Conservation (phyloP, 2,888 invertebrate genomes). For the Drosophila algonquin region DNA sequence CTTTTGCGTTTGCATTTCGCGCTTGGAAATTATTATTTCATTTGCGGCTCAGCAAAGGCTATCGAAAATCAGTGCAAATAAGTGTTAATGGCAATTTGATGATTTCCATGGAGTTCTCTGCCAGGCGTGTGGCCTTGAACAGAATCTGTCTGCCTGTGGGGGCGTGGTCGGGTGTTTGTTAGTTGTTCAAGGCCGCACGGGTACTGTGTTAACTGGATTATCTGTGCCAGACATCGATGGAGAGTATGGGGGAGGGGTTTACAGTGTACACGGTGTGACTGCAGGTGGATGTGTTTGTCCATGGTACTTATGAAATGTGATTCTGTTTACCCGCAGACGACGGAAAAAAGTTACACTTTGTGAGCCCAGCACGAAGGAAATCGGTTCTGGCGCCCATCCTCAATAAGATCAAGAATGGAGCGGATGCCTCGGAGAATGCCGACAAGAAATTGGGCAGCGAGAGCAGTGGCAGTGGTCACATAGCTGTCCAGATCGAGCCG, state of each 20-base stretch:
- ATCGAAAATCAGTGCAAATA: slow-evolving; percentile 45
- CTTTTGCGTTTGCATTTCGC: slow-evolving; percentile 18
- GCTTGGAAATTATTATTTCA: slow-evolving; percentile 45
- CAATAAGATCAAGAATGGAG: slow-evolving; percentile 82
- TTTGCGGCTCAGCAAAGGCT: slow-evolving; percentile 27
- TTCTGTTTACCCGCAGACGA: slow-evolving; percentile 69
- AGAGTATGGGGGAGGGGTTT: not conserved
- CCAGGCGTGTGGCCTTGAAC: slow-evolving; percentile 42
- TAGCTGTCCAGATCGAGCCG: slow-evolving; percentile 82
- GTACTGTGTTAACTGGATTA: slow-evolving; percentile 29
- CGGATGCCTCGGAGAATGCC: slow-evolving; percentile 67
- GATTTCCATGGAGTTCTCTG: slow-evolving; percentile 14
- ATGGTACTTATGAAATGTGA: not conserved
- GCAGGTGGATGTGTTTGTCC: not conserved
- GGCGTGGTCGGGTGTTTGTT: not conserved
- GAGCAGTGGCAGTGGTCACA: slow-evolving; percentile 79
- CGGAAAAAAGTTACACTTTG: slow-evolving; percentile 84
- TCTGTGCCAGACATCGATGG: slow-evolving; percentile 21
- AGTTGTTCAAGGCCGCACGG: slow-evolving; percentile 32
- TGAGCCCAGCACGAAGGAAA: slow-evolving; percentile 82
- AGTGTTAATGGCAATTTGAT: slow-evolving; percentile 38
- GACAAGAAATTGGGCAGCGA: slow-evolving; percentile 77
- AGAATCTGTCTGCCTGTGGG: slow-evolving; percentile 1
- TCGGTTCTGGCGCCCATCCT: slow-evolving; percentile 83
- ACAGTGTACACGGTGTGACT: too few species aligned